Evolutionary conservation across 2,888 invertebrate genomes (phyloP).

Genomic region (Drosophila suboccidentalis): DNA sequence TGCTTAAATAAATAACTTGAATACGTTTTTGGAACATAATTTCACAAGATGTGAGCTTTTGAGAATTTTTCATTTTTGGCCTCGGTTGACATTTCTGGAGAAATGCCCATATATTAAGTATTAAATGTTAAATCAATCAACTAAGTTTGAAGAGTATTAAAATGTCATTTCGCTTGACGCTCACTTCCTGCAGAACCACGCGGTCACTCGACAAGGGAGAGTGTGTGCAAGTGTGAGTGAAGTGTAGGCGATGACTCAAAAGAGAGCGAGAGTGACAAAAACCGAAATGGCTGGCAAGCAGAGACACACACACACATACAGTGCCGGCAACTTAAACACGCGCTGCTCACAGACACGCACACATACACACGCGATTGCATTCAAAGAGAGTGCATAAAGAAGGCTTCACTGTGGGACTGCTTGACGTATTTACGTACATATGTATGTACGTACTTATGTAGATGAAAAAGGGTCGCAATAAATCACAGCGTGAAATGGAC

Average conservation of each 20-base stretch:
- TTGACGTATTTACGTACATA: conserved; percentile 9
- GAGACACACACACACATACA: conserved; percentile 34
- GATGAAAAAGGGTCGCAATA: conserved; percentile 53
- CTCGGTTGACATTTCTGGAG: too few species aligned
- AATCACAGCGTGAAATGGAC: conserved; percentile 67
- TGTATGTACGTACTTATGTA: background rate
- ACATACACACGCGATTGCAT: conserved; percentile 8
- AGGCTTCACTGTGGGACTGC: conserved; percentile 39
- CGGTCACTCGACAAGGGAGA: conserved; percentile 40
- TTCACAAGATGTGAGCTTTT: too few species aligned
- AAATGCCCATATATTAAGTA: too few species aligned
- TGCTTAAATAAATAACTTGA: too few species aligned
- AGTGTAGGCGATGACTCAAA: conserved; percentile 68
- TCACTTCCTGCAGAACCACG: conserved; percentile 46
- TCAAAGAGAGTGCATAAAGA: conserved; percentile 38
- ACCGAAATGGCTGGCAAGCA: conserved; percentile 39
- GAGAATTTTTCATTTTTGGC: too few species aligned
- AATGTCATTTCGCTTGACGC: conserved; percentile 6
- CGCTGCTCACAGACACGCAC: conserved; percentile 18
- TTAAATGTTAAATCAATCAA: background rate
- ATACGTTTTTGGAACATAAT: too few species aligned
- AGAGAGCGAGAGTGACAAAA: conserved; percentile 76
- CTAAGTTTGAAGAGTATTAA: conserved; percentile 35
- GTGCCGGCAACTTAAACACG: conserved; percentile 13
- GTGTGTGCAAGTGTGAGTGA: conserved; percentile 9